Evolutionary conservation across 2,113 vertebrate species (phyloP).

Genomic region (Lethenteron reissneri): DNA sequence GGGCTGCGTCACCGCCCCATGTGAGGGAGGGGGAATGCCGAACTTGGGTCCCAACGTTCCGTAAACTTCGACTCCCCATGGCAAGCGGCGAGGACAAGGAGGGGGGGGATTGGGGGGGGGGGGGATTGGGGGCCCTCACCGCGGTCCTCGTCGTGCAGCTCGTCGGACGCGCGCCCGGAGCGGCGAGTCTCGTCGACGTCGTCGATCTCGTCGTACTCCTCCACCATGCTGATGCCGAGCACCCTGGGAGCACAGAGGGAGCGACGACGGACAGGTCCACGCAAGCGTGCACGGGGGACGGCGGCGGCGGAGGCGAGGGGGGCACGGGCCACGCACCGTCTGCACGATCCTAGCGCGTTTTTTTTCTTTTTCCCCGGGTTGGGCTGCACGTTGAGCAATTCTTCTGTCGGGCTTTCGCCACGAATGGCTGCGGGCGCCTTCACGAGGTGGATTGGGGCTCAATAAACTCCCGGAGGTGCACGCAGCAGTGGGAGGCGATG

Average conservation of each 20-base stretch:
- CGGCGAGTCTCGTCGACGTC: neutral
- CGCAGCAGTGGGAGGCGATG: no score
- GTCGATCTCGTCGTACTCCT: slow-evolving; percentile 56
- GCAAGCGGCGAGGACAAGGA: neutral
- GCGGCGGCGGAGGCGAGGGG: neutral
- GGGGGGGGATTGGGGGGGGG: neutral
- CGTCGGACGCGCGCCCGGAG: neutral
- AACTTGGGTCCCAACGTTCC: no score
- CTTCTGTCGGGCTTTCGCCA: neutral
- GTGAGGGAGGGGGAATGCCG: no score
- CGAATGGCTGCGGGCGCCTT: neutral
- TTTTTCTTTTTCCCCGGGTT: neutral
- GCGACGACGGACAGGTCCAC: no score
- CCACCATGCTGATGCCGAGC: slow-evolving; percentile 97
- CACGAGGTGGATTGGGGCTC: no score
- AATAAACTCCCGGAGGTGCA: no score
- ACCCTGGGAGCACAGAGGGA: slow-evolving; percentile 27
- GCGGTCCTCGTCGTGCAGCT: neutral
- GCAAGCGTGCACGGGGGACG: no score
- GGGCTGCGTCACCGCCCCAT: no score
- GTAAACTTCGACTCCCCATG: neutral
- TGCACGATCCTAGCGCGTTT: neutral
- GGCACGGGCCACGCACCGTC: neutral
- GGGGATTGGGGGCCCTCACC: neutral
- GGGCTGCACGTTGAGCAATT: neutral